Evolutionary conservation across 2,888 invertebrate genomes (phyloP).

Genomic region (Monoplex corrugatus): DNA sequence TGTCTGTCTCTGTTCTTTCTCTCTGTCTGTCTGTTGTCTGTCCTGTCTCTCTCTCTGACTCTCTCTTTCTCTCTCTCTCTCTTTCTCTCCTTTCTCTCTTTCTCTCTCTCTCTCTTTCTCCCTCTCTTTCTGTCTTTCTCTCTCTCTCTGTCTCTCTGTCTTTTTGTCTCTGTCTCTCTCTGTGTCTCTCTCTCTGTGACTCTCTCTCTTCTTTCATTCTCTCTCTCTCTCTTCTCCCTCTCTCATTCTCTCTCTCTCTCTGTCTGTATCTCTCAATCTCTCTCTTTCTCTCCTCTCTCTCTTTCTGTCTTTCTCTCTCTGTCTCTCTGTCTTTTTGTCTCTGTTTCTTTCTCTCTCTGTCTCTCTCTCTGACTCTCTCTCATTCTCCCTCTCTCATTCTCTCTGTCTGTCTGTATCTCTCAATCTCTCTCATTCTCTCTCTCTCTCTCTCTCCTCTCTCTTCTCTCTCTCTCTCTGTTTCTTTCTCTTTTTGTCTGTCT

Average conservation of each 20-base stretch:
- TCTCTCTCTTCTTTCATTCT: background rate
- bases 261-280: constrained; percentile 8
- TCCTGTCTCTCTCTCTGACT: background rate
- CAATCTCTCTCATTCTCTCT: too few relatives aligned
- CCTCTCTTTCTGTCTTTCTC: background rate
- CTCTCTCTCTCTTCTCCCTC: background rate
- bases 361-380: background rate
- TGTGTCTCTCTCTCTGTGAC: background rate
- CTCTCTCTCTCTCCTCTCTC: too few relatives aligned
- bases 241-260: constrained; percentile 14
- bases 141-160: background rate
- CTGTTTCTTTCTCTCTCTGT: constrained; percentile 9
- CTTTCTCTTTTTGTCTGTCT: too few relatives aligned
- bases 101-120: too few relatives aligned
- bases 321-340: background rate
- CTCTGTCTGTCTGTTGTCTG: background rate
- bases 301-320: background rate
- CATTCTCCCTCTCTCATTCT: too few relatives aligned
- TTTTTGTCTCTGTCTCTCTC: background rate
- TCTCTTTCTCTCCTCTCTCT: background rate
- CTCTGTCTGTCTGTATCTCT: too few relatives aligned
- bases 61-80: background rate
- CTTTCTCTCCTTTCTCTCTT: too few relatives aligned
- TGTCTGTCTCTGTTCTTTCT: too few relatives aligned
- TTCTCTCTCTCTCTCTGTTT: too few relatives aligned